Evolutionary conservation across 2,888 invertebrate genomes (phyloP).

Genomic region (Drosophila heteroneura): DNA sequence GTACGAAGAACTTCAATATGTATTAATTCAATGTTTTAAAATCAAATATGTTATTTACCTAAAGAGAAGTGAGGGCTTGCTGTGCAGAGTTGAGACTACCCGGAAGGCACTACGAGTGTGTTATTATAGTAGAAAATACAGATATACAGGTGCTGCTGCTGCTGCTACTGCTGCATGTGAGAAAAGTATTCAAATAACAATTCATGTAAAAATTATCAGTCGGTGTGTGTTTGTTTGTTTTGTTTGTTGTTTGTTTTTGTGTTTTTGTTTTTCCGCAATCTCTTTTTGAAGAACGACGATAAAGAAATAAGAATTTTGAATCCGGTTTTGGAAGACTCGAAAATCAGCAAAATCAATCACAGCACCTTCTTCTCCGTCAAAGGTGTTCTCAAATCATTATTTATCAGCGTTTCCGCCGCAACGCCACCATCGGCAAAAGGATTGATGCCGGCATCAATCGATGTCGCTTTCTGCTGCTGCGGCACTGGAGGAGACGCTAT

Average conservation of each 20-base stretch:
- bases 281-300: slow-evolving; percentile 37
- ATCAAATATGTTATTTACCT: slow-evolving; percentile 35
- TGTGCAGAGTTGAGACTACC: slow-evolving; percentile 31
- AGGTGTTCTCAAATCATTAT: slow-evolving; percentile 19
- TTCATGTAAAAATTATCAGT: slow-evolving; percentile 75
- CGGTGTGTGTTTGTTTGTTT: slow-evolving; percentile 44
- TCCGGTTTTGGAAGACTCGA: slow-evolving; percentile 25
- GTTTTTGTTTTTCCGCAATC: slow-evolving; percentile 22
- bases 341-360: slow-evolving; percentile 40
- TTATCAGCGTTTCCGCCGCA: not conserved
- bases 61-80: slow-evolving; percentile 21
- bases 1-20: too few relatives aligned
- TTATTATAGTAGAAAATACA: slow-evolving; percentile 34
- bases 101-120: slow-evolving; percentile 68
- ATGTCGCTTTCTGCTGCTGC: slow-evolving; percentile 7
- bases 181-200: slow-evolving; percentile 29
- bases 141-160: slow-evolving; percentile 11
- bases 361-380: slow-evolving; percentile 59
- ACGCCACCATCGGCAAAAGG: slow-evolving; percentile 26
- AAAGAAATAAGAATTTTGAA: slow-evolving; percentile 22
- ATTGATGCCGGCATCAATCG: slow-evolving; percentile 39
- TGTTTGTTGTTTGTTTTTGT: not conserved
- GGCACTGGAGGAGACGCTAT: not conserved
- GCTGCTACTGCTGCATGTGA: slow-evolving; percentile 25
- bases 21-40: slow-evolving; percentile 27